phyloP scores from a whole-genome alignment of 2,888 invertebrate species.

The Caenorhabditis panamensis region DNA sequence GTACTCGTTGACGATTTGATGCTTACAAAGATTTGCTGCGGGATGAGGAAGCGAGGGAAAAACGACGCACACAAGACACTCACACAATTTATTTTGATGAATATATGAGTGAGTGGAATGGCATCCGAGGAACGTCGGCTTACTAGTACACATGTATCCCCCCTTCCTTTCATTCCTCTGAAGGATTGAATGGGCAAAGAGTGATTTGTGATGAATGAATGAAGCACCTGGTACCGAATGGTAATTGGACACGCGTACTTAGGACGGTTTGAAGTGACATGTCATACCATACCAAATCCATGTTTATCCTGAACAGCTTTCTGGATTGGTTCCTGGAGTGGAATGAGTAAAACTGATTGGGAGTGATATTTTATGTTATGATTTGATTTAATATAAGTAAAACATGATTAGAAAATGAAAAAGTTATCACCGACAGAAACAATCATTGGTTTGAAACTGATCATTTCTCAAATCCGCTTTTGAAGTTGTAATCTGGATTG shows the following conservation, averaged over 20 bases:
- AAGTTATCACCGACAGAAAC: too few species aligned
- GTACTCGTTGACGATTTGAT: constrained; percentile 62
- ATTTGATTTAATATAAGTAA: too few species aligned
- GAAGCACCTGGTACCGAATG: constrained; percentile 42
- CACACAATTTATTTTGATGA: constrained; percentile 56
- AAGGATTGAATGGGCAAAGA: constrained; percentile 9
- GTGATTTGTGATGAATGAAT: constrained; percentile 55
- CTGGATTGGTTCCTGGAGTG: not conserved
- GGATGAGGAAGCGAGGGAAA: constrained; percentile 46
- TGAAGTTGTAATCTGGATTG: too few species aligned
- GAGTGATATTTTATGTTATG: not conserved
- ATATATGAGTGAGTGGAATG: constrained; percentile 47
- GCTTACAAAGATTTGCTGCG: constrained; percentile 60
- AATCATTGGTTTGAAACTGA: too few species aligned
- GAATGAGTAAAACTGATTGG: not conserved
- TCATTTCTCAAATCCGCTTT: too few species aligned
- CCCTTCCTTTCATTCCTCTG: too few species aligned
- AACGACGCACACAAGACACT: constrained; percentile 20
- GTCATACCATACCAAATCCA: constrained; percentile 33
- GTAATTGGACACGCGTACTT: constrained; percentile 55
- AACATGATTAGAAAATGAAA: too few species aligned
- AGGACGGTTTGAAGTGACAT: constrained; percentile 43
- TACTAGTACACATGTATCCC: constrained; percentile 43
- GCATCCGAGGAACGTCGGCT: constrained; percentile 51
- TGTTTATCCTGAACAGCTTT: constrained; percentile 24